Conservation (phyloP, 2,888 invertebrate genomes). For the Epiblema foenella region DNA sequence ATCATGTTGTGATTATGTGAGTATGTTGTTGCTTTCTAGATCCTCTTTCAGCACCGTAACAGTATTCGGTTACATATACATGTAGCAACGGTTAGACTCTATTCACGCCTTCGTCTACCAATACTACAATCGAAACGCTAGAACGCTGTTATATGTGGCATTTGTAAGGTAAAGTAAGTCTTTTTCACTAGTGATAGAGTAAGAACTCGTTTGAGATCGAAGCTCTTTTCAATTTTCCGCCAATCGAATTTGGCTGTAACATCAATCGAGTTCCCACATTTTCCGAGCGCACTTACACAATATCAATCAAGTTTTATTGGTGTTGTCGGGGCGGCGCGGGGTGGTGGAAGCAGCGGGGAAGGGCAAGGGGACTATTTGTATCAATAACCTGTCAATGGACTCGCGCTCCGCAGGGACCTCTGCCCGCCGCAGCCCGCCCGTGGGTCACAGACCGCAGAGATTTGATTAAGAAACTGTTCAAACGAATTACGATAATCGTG, state of each 20-base stretch:
- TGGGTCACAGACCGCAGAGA: slow-evolving; percentile 73
- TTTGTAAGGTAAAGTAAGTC: slow-evolving; percentile 50
- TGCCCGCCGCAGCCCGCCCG: slow-evolving; percentile 72
- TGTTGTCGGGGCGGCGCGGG: slow-evolving; percentile 75
- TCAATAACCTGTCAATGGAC: slow-evolving; percentile 86
- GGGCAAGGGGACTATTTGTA: slow-evolving; percentile 80
- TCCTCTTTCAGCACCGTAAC: neutral
- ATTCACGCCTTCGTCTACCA: slow-evolving; percentile 81
- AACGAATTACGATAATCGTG: slow-evolving; percentile 68
- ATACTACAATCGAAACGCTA: slow-evolving; percentile 59
- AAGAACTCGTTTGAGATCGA: slow-evolving; percentile 55
- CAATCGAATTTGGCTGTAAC: slow-evolving; percentile 84
- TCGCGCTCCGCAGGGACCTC: slow-evolving; percentile 75
- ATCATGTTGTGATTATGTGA: neutral
- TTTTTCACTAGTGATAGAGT: slow-evolving; percentile 55
- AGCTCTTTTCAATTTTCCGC: slow-evolving; percentile 83
- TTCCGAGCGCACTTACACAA: slow-evolving; percentile 84
- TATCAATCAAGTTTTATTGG: slow-evolving; percentile 86
- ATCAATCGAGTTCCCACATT: slow-evolving; percentile 85
- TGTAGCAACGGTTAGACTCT: slow-evolving; percentile 71
- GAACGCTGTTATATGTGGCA: slow-evolving; percentile 56
- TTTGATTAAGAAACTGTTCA: slow-evolving; percentile 72
- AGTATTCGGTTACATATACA: slow-evolving; percentile 13
- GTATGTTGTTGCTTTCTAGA: neutral
- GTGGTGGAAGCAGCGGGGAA: slow-evolving; percentile 55